Evolutionary conservation across 2,113 vertebrate species (phyloP).

Genomic region (Semnopithecus entellus): DNA sequence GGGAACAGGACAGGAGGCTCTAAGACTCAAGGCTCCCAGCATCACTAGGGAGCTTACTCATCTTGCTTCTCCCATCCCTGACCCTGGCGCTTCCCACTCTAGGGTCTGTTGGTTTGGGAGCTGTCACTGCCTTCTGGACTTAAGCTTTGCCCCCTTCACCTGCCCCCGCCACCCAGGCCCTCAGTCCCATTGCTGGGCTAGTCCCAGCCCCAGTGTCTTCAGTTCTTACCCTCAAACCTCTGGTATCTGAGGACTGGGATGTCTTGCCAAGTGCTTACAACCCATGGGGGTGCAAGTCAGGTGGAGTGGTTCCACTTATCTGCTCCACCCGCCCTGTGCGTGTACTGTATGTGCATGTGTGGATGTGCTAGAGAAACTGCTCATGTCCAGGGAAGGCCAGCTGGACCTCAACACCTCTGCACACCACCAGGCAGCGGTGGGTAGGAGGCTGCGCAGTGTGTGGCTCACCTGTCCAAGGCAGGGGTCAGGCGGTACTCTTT

Average conservation of each 20-base stretch:
- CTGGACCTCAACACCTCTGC: not conserved
- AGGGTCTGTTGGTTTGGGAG: not conserved
- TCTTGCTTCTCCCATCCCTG: not conserved
- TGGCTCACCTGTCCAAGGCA: constrained; percentile 92
- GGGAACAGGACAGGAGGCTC: no score
- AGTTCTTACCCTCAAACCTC: not conserved
- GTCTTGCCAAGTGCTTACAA: not conserved
- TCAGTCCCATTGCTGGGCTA: not conserved
- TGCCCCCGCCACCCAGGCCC: no score
- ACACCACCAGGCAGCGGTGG: not conserved
- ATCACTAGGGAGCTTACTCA: not conserved
- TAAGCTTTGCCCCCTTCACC: not conserved
- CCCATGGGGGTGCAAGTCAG: not conserved
- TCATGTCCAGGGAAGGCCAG: not conserved
- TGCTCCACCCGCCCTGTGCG: not conserved
- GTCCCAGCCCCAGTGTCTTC: not conserved
- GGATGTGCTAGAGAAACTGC: not conserved
- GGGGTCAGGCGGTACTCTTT: constrained; percentile 93
- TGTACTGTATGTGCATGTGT: not conserved
- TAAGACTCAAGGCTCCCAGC: not conserved
- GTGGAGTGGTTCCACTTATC: not conserved
- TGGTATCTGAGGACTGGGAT: not conserved
- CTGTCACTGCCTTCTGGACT: not conserved
- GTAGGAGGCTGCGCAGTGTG: not conserved
- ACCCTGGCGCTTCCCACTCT: not conserved